These are phyloP conservation scores for Himalopsyche japonica DNA, from an alignment of 2,888 invertebrate species.

Conservation along the genomic window DNA sequence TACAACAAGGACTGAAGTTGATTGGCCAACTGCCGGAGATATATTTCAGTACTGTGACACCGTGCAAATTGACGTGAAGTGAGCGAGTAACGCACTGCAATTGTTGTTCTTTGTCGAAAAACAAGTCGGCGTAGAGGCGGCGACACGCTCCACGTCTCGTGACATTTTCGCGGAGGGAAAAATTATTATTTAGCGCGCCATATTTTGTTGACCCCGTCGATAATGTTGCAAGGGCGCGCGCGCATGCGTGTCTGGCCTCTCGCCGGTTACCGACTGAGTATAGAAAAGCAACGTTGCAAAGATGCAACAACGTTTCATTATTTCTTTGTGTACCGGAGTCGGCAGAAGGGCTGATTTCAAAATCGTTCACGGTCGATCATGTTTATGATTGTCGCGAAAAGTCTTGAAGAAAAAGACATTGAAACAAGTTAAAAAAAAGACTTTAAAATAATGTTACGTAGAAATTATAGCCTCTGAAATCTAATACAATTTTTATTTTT, in stretches of 20 bases:
- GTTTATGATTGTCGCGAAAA: too few relatives aligned
- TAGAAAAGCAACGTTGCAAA: background rate
- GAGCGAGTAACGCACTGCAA: background rate
- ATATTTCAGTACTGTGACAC: background rate
- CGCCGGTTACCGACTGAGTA: background rate
- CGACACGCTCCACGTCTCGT: background rate
- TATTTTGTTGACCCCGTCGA: constrained; percentile 8
- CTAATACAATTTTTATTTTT: too few relatives aligned
- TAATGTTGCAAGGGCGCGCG: constrained; percentile 2
- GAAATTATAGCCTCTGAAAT: too few relatives aligned
- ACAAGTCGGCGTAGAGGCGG: background rate
- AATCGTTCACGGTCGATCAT: too few relatives aligned
- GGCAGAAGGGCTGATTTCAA: too few relatives aligned
- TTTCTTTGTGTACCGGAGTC: background rate
- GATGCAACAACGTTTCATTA: background rate
- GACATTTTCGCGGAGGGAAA: background rate
- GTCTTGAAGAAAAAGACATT: too few relatives aligned
- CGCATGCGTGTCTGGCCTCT: background rate
- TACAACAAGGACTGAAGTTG: background rate
- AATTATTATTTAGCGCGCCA: background rate
- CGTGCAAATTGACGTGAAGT: background rate
- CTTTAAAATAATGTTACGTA: too few relatives aligned
- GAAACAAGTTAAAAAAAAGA: too few relatives aligned
- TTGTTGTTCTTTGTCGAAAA: background rate
- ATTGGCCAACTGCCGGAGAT: background rate